Percentiles rank a stretch among this genome's conserved stretches.
Evolutionary conservation across 2,888 invertebrate species (phyloP).

Genomic region (Eulithis prunata): DNA sequence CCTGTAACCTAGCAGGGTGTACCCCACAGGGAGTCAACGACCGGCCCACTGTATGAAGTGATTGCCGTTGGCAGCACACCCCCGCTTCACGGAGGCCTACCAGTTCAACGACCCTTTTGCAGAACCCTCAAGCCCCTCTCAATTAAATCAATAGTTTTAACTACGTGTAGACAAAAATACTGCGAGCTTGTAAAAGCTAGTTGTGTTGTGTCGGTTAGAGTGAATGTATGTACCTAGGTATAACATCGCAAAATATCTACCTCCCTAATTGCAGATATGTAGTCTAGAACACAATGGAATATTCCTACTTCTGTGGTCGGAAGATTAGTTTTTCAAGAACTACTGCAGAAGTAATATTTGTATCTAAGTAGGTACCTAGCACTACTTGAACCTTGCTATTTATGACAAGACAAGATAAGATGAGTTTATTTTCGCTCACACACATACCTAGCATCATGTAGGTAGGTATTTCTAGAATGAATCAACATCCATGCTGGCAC

Average conservation of each 20-base stretch:
- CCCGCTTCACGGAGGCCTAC: constrained; percentile 67
- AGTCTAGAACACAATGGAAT: too few species aligned
- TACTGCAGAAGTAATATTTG: too few species aligned
- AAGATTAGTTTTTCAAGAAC: too few species aligned
- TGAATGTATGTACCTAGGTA: too few species aligned
- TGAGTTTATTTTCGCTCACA: constrained; percentile 20
- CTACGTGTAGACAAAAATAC: neutral
- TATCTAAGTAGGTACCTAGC: too few species aligned
- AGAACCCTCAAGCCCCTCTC: constrained; percentile 68
- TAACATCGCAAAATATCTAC: too few species aligned
- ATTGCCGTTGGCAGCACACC: constrained; percentile 54
- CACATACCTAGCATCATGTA: constrained; percentile 8
- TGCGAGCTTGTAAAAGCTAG: too few species aligned
- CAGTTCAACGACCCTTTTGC: constrained; percentile 72
- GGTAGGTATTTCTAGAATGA: constrained; percentile 12
- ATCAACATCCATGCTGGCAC: constrained; percentile 19
- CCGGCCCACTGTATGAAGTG: constrained; percentile 61
- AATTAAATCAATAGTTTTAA: constrained; percentile 27
- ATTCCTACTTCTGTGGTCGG: too few species aligned
- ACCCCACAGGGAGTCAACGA: constrained; percentile 74
- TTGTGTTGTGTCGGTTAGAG: too few species aligned
- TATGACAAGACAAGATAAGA: too few species aligned
- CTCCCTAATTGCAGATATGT: too few species aligned
- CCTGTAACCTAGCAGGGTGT: constrained; percentile 59
- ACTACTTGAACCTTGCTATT: too few species aligned